Evolutionary conservation across 2,888 invertebrate genomes (phyloP).

Genomic region (Drosophila atroscutellata): DNA sequence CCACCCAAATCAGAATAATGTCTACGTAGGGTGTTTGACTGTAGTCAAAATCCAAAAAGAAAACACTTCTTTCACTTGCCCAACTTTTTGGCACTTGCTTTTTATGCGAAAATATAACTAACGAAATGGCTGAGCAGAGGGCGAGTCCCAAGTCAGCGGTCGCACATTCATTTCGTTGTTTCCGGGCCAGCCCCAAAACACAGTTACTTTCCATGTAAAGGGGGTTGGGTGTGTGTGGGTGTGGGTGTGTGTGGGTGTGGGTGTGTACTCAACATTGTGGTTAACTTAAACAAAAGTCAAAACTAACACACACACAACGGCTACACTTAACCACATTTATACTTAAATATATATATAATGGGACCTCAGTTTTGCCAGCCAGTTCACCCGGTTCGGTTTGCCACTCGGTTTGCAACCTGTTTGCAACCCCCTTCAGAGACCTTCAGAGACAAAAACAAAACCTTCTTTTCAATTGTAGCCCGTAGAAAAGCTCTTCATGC

Average conservation of each 20-base stretch:
- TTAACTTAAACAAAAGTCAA: constrained; percentile 44
- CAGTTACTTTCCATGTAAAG: constrained; percentile 19
- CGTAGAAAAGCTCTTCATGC: constrained; percentile 47
- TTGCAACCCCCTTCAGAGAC: constrained; percentile 4
- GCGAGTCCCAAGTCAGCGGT: constrained; percentile 22
- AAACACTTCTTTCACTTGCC: neutral
- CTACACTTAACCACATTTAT: constrained; percentile 38
- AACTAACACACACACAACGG: constrained; percentile 11
- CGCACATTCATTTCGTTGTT: constrained; percentile 45
- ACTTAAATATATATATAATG: neutral
- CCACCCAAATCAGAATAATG: neutral
- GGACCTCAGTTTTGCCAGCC: constrained; percentile 6
- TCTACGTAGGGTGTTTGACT: neutral
- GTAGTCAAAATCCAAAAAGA: neutral
- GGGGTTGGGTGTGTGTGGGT: neutral
- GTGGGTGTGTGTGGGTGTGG: neutral
- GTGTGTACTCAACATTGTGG: constrained; percentile 26
- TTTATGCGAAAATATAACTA: constrained; percentile 17
- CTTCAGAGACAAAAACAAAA: neutral
- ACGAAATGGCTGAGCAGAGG: constrained; percentile 37
- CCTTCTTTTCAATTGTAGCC: constrained; percentile 22
- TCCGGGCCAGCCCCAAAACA: constrained; percentile 40
- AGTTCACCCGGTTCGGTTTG: neutral
- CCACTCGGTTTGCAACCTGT: constrained; percentile 14
- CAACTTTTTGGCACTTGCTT: neutral